Evolutionary conservation across 1,140 invertebrate species (phyloP).

Genomic region (Eumeta japonica): DNA sequence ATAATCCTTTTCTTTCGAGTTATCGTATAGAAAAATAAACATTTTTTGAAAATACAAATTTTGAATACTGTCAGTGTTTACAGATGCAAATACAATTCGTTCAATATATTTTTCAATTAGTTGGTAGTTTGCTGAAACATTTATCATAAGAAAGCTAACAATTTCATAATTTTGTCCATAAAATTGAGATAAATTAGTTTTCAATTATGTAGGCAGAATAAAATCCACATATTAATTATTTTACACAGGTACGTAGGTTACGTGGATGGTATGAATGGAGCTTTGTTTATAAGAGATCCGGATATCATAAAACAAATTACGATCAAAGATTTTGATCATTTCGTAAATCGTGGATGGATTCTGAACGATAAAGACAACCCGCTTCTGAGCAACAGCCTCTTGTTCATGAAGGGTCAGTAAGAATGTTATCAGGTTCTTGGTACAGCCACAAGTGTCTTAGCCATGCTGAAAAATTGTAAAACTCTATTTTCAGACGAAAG

Average conservation of each 20-base stretch:
- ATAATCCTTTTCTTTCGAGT: too few relatives aligned
- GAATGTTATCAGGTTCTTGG: neutral
- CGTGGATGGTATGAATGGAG: constrained; percentile 55
- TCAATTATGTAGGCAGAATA: too few relatives aligned
- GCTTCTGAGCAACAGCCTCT: constrained; percentile 56
- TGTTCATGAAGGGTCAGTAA: constrained; percentile 51
- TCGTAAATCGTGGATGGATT: constrained; percentile 57
- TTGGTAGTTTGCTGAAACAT: too few relatives aligned
- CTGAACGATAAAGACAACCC: constrained; percentile 51
- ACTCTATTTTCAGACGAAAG: constrained; percentile 40
- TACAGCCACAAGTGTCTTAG: neutral
- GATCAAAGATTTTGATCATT: constrained; percentile 67
- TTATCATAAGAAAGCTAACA: too few relatives aligned
- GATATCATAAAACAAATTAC: constrained; percentile 62
- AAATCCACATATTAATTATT: too few relatives aligned
- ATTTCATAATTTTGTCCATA: too few relatives aligned
- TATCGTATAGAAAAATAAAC: too few relatives aligned
- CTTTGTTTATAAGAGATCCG: constrained; percentile 60
- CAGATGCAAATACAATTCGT: too few relatives aligned
- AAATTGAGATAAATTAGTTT: too few relatives aligned
- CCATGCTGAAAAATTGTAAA: neutral
- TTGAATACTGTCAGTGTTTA: too few relatives aligned
- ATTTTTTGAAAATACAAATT: too few relatives aligned
- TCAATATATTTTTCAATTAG: too few relatives aligned
- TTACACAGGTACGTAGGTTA: constrained; percentile 51